These are phyloP conservation scores for Ametastegia equiseti DNA, from an alignment of 2,888 invertebrate species.

Conservation along the genomic window DNA sequence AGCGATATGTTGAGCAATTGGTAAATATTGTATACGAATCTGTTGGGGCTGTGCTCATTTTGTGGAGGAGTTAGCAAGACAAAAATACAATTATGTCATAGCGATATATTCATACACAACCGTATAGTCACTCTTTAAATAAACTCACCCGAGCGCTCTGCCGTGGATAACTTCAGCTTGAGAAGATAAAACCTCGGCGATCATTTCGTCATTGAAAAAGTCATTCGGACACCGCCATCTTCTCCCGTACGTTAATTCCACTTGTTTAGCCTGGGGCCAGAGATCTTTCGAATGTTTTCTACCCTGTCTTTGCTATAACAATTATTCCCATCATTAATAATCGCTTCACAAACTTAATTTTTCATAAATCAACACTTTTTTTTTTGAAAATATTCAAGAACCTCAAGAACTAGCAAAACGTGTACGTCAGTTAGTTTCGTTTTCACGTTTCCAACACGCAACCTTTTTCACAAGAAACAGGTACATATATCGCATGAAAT, in stretches of 20 bases:
- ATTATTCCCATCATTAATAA: slow-evolving; percentile 2
- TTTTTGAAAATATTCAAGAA: too few relatives aligned
- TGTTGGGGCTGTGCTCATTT: slow-evolving; percentile 4
- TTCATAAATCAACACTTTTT: slow-evolving; percentile 9
- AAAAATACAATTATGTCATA: slow-evolving; percentile 39
- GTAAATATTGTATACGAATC: background rate
- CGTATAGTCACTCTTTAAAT: slow-evolving; percentile 46
- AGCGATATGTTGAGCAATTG: background rate
- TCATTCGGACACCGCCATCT: slow-evolving; percentile 90
- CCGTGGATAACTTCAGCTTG: slow-evolving; percentile 93
- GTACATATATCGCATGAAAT: slow-evolving; percentile 8
- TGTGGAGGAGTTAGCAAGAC: background rate
- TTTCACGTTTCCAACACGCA: slow-evolving; percentile 3
- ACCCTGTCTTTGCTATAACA: slow-evolving; percentile 67
- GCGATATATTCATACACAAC: slow-evolving; percentile 11
- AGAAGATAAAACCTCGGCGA: slow-evolving; percentile 89
- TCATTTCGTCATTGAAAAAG: slow-evolving; percentile 92
- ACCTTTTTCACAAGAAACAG: background rate
- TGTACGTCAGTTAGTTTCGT: slow-evolving; percentile 18
- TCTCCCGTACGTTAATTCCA: slow-evolving; percentile 87
- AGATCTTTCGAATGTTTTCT: slow-evolving; percentile 70
- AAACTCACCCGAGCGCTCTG: slow-evolving; percentile 89
- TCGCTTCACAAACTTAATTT: background rate
- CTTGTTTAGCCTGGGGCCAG: slow-evolving; percentile 83
- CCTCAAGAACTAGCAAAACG: background rate